phyloP scores from a whole-genome alignment of 2,888 invertebrate species.

The Tribolium freemani region DNA sequence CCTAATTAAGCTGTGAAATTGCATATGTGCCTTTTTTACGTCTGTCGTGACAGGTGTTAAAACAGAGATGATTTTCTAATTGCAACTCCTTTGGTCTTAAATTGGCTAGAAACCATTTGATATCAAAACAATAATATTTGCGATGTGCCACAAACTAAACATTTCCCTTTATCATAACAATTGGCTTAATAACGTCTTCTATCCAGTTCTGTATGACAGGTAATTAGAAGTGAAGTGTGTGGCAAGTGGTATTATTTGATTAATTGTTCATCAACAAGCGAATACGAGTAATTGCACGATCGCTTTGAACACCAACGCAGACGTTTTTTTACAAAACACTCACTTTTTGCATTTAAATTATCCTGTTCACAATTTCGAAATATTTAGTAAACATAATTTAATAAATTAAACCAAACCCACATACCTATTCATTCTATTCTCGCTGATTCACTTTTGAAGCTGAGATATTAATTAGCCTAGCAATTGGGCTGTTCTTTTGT shows the following conservation, averaged over 20 bases:
- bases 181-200: slow-evolving; percentile 26
- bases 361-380: too few relatives aligned
- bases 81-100: neutral
- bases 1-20: neutral
- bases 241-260: slow-evolving; percentile 32
- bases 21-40: neutral
- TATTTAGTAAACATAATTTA: too few relatives aligned
- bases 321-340: neutral
- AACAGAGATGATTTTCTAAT: too few relatives aligned
- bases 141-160: slow-evolving; percentile 13
- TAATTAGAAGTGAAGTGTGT: slow-evolving; percentile 28
- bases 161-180: slow-evolving; percentile 15
- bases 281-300: neutral
- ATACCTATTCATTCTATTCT: too few relatives aligned
- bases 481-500: too few relatives aligned
- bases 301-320: neutral
- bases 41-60: too few relatives aligned
- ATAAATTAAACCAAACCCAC: too few relatives aligned
- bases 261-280: slow-evolving; percentile 27
- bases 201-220: slow-evolving; percentile 28
- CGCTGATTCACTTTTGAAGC: too few relatives aligned
- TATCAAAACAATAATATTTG: neutral
- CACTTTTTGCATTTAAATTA: neutral
- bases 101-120: neutral
- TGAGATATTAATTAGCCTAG: too few relatives aligned